Evolutionary conservation across 2,113 vertebrate genomes (phyloP).

Genomic region (Raphicerus campestris): DNA sequence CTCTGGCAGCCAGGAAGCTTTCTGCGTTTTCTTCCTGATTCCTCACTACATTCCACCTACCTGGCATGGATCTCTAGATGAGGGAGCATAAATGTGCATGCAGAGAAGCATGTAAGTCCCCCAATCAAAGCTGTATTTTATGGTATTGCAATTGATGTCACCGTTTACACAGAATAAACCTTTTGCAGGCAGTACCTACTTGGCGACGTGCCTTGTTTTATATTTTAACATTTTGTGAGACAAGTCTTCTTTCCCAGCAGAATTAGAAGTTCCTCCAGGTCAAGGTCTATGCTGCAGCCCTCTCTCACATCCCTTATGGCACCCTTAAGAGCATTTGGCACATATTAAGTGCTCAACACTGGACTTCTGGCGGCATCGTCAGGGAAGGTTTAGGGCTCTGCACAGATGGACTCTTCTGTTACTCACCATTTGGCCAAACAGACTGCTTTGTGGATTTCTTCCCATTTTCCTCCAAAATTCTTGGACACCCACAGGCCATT

Average conservation of each 20-base stretch:
- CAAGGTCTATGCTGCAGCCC: background rate
- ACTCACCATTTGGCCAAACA: conserved; percentile 94
- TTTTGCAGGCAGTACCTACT: background rate
- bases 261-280: background rate
- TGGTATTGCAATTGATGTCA: background rate
- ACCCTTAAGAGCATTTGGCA: conserved; percentile 16
- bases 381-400: conserved; percentile 47
- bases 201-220: background rate
- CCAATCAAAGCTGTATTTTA: background rate
- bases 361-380: conserved; percentile 35
- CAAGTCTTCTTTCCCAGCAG: background rate
- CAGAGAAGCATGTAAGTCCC: background rate
- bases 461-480: conserved; percentile 89
- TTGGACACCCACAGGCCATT: conserved; percentile 91
- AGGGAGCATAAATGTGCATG: background rate
- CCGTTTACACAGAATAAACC: background rate
- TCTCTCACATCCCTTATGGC: background rate
- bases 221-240: background rate
- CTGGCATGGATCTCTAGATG: background rate
- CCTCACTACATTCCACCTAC: background rate
- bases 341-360: background rate
- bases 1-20: background rate
- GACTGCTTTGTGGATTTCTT: conserved; percentile 86
- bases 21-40: conserved; percentile 19
- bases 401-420: conserved; percentile 50